Evolutionary conservation across 2,888 invertebrate species (phyloP), one percentile per base, ranked within the genome.

Genomic region (Muscina levida): DNA sequence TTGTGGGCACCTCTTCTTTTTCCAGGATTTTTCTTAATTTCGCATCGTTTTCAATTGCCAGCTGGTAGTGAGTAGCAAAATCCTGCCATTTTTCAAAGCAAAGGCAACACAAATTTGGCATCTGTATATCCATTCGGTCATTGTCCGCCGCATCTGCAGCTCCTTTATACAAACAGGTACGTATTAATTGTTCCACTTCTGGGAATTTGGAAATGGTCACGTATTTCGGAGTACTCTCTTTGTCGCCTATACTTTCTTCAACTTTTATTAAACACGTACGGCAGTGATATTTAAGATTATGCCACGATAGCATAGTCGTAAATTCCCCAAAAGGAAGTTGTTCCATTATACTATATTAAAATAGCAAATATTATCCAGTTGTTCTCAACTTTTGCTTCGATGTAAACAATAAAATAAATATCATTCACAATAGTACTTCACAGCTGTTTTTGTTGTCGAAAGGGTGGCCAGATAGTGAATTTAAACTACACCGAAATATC

Each of bases 11-110:
- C 2, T 6, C 13, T 31, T 48, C 57, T 2, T 71, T 74, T 15
- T 57, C 42, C 17, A 79, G 39, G 5, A 71, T 2, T 3, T 31
- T 71, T 15, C 75, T 72, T 26, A 79, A 62, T 42, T 46, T 26
- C 39, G 57, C 62, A 8, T 75, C 67, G 15, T 26, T 48, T 39
- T 56, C 56, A 19, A 24, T 56, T 62, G 2, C 51, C 46, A 37
- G 53, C 53, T 3, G 46, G 19, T 65, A 68, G 2, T 56, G 56
- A 39, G 53, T 62, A 3, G 46, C 15, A 24, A 75, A 79, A 10
- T 75, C 75, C 0, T 26, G n/a, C 79, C 75, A 79, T 56, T 79
- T 79, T 11, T 72, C 46, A 15, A 72, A 75, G 68, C 79, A 79
- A 8, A 53, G 39, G 11, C 46, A 19, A 56, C 79, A 79, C 19